Base-by-base conservation (phyloP, 1,140 invertebrate species). In the Cardiocondyla obscurior region DNA sequence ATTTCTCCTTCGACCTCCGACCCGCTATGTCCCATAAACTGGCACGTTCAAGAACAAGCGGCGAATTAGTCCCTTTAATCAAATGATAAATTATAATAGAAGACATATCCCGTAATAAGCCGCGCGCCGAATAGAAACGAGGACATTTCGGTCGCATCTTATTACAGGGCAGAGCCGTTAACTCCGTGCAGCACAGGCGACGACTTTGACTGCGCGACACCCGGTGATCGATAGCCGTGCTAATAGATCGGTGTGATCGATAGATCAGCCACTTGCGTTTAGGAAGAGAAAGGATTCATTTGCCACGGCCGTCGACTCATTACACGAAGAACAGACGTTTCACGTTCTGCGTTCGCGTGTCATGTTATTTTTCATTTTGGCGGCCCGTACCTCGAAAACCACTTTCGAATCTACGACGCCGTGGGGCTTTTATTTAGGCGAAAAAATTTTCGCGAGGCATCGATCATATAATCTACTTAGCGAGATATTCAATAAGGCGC, bases 221-320 rank as follows among this genome's bases (percentile, higher is more conserved):
- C 64, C 16, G 19, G 64, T 87, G 88, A 90, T 90, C 83, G 86
- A 90, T 91, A 83, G 83, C 70, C 69, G 77, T 64, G 82, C 55
- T 76, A 53, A 39, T 62, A 46, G 82, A 70, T 87, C 74, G 60
- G 25, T 36, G 62, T 91, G 89, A 90, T 91, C 82, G 89, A 91
- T 90, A 76, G 84, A 84, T 81, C 49, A 51, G 51, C 57, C 85
- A 84, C 87, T 90, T 88, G 87, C 87, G 86, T 90, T 88, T 89
- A 89, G 62, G 46, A 33, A 69, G 62, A 79, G 60, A 67, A 69
- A 91, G 84, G 84, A 89, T 89, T 81, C 76, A 49, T 10, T 69
- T 67, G 86, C 73, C 85, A 86, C 64, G 70, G 39, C 64, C 36
- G 46, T 53, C 44, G 57, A 82, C 77, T 82, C 70, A 60, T 58